Percentiles rank a stretch among this genome's conserved stretches.
Evolutionary conservation across 1,140 invertebrate species (phyloP).

Genomic region (Zaprionus lachaisei): DNA sequence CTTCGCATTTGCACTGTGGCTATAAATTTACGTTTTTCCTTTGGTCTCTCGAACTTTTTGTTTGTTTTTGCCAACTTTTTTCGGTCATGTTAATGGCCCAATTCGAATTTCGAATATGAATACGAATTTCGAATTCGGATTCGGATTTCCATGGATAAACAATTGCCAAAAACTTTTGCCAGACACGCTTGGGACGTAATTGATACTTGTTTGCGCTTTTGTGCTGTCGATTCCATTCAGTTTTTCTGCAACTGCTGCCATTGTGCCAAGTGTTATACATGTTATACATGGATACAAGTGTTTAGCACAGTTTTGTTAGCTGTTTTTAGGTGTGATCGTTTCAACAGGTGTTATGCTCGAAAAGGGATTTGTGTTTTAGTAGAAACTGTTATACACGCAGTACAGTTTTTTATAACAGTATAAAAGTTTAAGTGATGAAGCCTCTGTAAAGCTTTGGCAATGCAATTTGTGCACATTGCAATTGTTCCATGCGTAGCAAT

Average conservation of each 20-base stretch:
- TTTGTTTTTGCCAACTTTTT: slow-evolving; percentile 39
- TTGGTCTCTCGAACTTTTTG: not conserved
- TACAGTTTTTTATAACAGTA: not conserved
- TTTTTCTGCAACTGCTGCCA: not conserved
- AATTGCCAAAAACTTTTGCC: slow-evolving; percentile 36
- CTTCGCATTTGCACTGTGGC: slow-evolving; percentile 21
- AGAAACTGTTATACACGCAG: not conserved
- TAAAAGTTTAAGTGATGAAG: too few species aligned
- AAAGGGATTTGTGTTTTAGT: not conserved
- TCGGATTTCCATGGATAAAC: slow-evolving; percentile 37
- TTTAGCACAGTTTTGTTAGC: not conserved
- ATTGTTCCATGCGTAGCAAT: too few species aligned
- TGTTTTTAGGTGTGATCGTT: not conserved
- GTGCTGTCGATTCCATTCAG: not conserved
- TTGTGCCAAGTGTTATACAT: not conserved
- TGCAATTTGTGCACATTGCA: too few species aligned
- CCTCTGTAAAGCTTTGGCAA: too few species aligned
- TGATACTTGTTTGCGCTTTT: slow-evolving; percentile 30
- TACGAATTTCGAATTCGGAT: not conserved
- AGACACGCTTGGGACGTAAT: slow-evolving; percentile 25
- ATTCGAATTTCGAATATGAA: slow-evolving; percentile 8
- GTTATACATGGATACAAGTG: not conserved
- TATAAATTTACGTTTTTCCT: slow-evolving; percentile 42
- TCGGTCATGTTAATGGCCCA: slow-evolving; percentile 50
- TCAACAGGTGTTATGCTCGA: not conserved